phyloP scores from a whole-genome alignment of 1,140 invertebrate genomes.

The Ectropis grisescens region DNA sequence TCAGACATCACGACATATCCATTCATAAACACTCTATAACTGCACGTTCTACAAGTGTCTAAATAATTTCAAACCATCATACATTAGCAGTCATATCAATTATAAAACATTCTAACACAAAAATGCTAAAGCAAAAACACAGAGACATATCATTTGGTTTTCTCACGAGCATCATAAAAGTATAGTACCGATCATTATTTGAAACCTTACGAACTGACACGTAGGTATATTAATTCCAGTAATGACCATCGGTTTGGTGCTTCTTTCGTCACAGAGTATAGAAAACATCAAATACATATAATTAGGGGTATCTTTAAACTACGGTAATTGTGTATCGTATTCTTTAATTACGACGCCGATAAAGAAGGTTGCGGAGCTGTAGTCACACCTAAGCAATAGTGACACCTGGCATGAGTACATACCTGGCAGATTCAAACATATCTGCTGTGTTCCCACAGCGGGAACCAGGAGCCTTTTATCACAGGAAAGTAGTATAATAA shows the following conservation, averaged over 20 bases:
- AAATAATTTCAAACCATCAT: no score
- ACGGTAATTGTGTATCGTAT: constrained; percentile 56
- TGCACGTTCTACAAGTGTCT: no score
- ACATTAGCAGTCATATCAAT: constrained; percentile 24
- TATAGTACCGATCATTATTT: constrained; percentile 46
- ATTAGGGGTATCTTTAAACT: constrained; percentile 63
- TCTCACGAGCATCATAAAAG: constrained; percentile 64
- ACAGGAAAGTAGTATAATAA: no score
- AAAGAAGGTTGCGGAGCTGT: constrained; percentile 27
- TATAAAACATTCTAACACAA: constrained; percentile 22
- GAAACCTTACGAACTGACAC: constrained; percentile 59
- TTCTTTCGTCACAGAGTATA: constrained; percentile 63
- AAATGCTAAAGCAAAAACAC: constrained; percentile 31
- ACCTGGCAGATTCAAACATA: no score
- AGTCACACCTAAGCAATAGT: no score
- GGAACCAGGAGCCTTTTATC: no score
- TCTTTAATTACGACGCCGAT: constrained; percentile 62
- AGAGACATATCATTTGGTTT: constrained; percentile 59
- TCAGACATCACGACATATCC: no score
- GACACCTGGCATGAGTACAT: no score
- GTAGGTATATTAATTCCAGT: constrained; percentile 67
- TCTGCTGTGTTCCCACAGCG: no score
- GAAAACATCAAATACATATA: constrained; percentile 67
- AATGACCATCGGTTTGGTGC: constrained; percentile 55
- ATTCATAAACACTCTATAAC: no score